Conservation (phyloP, 2,797 vertebrate species). For the Mareca penelope region DNA sequence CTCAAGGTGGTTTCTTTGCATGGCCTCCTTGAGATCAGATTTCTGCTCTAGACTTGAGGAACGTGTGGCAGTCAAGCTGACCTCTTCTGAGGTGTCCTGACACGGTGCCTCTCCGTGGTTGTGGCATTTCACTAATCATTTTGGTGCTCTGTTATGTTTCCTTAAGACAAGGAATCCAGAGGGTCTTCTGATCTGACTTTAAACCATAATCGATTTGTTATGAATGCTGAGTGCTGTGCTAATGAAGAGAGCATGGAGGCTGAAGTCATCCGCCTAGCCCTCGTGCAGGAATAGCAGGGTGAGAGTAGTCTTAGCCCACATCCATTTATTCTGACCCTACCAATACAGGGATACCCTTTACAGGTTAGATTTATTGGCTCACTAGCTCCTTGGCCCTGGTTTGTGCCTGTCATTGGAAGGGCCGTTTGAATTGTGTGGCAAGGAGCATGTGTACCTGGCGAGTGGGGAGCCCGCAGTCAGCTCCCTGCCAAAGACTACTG, state of each 20-base stretch:
- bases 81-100: not conserved
- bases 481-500: not conserved
- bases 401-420: not conserved
- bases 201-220: conserved; percentile 45
- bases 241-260: conserved; percentile 28
- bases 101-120: not conserved
- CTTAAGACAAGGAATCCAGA: not conserved
- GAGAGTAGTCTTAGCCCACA: not conserved
- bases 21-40: conserved; percentile 21
- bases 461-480: not conserved
- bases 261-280: conserved; percentile 21
- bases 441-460: not conserved
- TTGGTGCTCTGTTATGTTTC: not conserved
- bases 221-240: conserved; percentile 43
- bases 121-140: not conserved
- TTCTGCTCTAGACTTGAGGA: conserved; percentile 11
- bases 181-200: conserved; percentile 17
- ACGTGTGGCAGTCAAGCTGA: not conserved
- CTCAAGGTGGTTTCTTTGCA: not conserved
- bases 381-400: not conserved
- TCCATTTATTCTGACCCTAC: conserved; percentile 10
- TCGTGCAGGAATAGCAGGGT: not conserved
- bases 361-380: conserved; percentile 5
- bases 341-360: not conserved
- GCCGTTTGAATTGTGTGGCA: conserved; percentile 9